These are phyloP conservation scores for Adelphocoris suturalis DNA, from an alignment of 2,888 invertebrate species.

Conservation along the genomic window DNA sequence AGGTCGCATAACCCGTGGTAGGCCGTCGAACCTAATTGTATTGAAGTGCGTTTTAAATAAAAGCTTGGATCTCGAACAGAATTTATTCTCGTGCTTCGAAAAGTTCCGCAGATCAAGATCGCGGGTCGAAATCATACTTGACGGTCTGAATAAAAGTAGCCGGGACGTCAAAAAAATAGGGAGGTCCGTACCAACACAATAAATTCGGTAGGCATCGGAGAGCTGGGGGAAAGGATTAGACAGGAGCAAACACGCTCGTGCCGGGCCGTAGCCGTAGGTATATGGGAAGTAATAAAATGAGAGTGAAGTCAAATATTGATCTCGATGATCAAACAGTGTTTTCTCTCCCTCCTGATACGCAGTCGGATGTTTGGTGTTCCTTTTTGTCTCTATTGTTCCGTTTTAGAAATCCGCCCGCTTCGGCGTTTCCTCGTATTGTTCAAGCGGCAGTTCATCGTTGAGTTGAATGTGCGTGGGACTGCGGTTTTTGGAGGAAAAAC, in stretches of 20 bases:
- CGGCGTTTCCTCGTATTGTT: not conserved
- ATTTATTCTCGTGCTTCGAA: not conserved
- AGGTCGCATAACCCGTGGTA: not conserved
- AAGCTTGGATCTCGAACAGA: not conserved
- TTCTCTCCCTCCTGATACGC: slow-evolving; percentile 12
- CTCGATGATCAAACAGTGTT: slow-evolving; percentile 39
- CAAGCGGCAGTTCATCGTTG: not conserved
- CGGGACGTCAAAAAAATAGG: not conserved
- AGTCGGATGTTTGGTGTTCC: slow-evolving; percentile 9
- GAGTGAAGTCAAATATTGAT: slow-evolving; percentile 42
- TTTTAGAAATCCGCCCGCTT: not conserved
- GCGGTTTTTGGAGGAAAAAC: not conserved
- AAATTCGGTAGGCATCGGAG: not conserved
- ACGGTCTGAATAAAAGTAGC: not conserved
- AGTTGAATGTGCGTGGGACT: not conserved
- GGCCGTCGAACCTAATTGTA: not conserved
- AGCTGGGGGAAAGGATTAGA: not conserved
- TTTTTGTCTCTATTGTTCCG: slow-evolving; percentile 25
- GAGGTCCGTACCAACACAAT: not conserved
- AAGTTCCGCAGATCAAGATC: not conserved
- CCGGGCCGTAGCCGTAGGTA: slow-evolving; percentile 9
- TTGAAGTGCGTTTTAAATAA: too few relatives aligned
- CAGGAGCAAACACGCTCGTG: slow-evolving; percentile 30
- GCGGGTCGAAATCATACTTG: not conserved
- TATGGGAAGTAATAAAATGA: slow-evolving; percentile 39